phyloP scores from a whole-genome alignment of 2,797 vertebrate genomes.

The Echiichthys vipera region DNA sequence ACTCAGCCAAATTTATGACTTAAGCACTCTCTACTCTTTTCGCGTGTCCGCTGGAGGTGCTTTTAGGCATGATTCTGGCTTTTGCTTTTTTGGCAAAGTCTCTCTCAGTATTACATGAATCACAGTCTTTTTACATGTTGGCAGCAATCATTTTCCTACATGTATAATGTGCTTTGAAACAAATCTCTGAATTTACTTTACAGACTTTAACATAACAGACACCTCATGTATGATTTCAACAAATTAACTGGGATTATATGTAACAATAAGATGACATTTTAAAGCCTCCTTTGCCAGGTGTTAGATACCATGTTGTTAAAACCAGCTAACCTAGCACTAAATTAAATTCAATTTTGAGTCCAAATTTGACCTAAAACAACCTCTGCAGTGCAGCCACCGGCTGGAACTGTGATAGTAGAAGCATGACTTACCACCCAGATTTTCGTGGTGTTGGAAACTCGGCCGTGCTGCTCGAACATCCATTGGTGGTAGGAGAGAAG shows the following conservation, averaged over 20 bases:
- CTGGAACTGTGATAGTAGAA: background rate
- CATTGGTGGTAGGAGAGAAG: slow-evolving; percentile 90
- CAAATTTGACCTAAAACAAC: background rate
- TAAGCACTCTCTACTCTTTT: too few species aligned
- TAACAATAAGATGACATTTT: background rate
- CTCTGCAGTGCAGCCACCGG: background rate
- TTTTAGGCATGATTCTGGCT: too few species aligned
- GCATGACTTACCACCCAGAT: slow-evolving; percentile 86
- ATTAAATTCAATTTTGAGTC: background rate
- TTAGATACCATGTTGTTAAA: background rate
- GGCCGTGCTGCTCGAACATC: slow-evolving; percentile 88
- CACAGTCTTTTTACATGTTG: too few species aligned
- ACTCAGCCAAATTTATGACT: too few species aligned
- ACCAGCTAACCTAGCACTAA: too few species aligned
- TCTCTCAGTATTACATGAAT: too few species aligned
- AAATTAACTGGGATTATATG: background rate
- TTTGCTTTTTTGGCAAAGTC: too few species aligned
- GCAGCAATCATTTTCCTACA: too few species aligned
- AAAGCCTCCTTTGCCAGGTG: background rate
- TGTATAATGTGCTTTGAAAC: too few species aligned
- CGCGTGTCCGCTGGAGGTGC: too few species aligned
- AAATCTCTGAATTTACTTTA: too few species aligned
- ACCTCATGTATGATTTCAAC: background rate
- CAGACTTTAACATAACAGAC: background rate
- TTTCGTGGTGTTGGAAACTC: slow-evolving; percentile 86